Conservation (phyloP, 2,113 vertebrate species). For the Serilophus lunatus region DNA sequence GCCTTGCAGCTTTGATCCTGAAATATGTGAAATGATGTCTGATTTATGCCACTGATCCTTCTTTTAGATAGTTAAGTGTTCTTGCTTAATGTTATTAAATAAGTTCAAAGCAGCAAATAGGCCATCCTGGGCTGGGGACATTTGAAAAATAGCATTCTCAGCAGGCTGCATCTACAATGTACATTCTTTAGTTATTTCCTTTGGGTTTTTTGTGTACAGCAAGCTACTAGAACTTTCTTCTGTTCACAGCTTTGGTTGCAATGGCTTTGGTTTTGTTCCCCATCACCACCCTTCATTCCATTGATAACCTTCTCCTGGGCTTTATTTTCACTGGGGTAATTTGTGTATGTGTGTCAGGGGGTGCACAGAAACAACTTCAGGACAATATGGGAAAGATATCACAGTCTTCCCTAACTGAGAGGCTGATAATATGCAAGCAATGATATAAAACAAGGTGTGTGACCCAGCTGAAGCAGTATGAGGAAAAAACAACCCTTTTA, state of each 20-base stretch:
- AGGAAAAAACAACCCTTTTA: background rate
- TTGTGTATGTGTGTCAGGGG: background rate
- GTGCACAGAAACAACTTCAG: background rate
- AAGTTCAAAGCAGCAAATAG: constrained; percentile 68
- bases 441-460: background rate
- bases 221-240: background rate
- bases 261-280: background rate
- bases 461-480: background rate
- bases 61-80: constrained; percentile 75
- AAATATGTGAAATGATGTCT: constrained; percentile 76
- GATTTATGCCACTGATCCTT: constrained; percentile 77
- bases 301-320: background rate
- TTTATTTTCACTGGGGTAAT: background rate
- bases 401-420: background rate
- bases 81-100: constrained; percentile 80
- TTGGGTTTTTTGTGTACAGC: background rate
- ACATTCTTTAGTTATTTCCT: background rate
- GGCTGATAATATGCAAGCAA: background rate
- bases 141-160: constrained; percentile 62
- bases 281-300: background rate
- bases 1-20: constrained; percentile 76
- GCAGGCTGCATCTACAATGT: constrained; percentile 18
- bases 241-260: background rate
- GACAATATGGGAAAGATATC: background rate
- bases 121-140: constrained; percentile 33